Percentiles rank a stretch among this genome's conserved stretches.
Evolutionary conservation across 2,888 invertebrate species (phyloP).

Genomic region (Tenthredo livida): DNA sequence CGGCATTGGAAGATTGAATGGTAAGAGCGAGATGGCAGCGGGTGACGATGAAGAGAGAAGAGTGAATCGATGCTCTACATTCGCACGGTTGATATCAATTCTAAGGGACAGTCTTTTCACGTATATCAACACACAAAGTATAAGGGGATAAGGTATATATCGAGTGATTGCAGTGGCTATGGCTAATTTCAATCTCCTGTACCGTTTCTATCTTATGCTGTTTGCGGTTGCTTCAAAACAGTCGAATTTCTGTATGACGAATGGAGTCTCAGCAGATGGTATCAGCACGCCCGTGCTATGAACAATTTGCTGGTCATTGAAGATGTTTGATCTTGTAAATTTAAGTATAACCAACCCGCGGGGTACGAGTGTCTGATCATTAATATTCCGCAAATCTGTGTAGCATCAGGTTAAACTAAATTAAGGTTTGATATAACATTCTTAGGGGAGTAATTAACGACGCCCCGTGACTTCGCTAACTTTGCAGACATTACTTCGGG

Average conservation of each 20-base stretch:
- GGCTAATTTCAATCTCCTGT: neutral
- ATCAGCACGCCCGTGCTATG: neutral
- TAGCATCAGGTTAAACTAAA: slow-evolving; percentile 50
- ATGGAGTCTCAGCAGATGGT: neutral
- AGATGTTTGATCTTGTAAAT: slow-evolving; percentile 17
- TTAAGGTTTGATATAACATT: slow-evolving; percentile 56
- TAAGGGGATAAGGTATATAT: neutral
- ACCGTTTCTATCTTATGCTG: neutral
- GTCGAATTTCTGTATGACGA: neutral
- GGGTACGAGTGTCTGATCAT: slow-evolving; percentile 45
- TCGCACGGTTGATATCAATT: neutral
- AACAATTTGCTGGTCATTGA: slow-evolving; percentile 19
- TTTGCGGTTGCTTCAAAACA: neutral
- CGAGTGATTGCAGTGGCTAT: neutral
- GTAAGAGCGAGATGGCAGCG: neutral
- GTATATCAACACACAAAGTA: neutral
- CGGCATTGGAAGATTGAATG: slow-evolving; percentile 22
- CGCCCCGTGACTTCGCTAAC: slow-evolving; percentile 54
- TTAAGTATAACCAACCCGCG: slow-evolving; percentile 22
- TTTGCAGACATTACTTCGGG: slow-evolving; percentile 53
- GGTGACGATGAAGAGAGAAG: neutral
- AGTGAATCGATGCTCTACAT: slow-evolving; percentile 23
- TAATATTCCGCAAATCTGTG: slow-evolving; percentile 53
- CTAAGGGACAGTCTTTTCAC: neutral
- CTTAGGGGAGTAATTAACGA: slow-evolving; percentile 55